Percentiles rank a stretch among this genome's conserved stretches.
Conservation (phyloP, 2,888 invertebrate species). For the Geophilus truncorum region DNA sequence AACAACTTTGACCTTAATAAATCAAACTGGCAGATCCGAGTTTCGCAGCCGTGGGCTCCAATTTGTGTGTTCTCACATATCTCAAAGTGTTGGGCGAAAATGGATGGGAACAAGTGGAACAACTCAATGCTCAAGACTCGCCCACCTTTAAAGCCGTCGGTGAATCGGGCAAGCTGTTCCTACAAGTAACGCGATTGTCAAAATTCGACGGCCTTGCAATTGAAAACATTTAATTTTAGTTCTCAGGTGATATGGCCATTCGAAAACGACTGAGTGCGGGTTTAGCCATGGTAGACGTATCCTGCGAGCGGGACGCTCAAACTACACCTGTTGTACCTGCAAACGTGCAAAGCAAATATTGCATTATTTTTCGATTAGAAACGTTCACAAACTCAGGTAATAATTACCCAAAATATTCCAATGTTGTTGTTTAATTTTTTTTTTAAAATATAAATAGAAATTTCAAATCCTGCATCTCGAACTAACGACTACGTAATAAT, state of each 20-base stretch:
- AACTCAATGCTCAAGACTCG: background rate
- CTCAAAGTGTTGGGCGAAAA: background rate
- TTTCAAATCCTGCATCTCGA: background rate
- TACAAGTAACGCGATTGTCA: too few species aligned
- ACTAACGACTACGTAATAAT: constrained; percentile 75
- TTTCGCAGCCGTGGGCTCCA: constrained; percentile 23
- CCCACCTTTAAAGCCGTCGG: constrained; percentile 31
- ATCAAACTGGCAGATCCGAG: constrained; percentile 10
- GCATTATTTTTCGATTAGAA: constrained; percentile 28
- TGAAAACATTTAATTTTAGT: background rate
- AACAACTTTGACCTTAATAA: background rate
- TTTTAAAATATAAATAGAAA: background rate
- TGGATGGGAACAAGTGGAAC: constrained; percentile 20
- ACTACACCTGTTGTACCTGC: background rate
- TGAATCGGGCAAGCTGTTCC: constrained; percentile 29
- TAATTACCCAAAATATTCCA: background rate
- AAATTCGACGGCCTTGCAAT: background rate
- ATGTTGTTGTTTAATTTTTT: background rate
- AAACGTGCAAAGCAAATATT: constrained; percentile 6
- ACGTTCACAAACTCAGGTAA: background rate
- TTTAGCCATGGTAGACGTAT: background rate
- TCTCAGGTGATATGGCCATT: constrained; percentile 1
- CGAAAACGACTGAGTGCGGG: background rate
- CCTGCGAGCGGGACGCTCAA: background rate
- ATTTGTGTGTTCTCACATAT: constrained; percentile 14